phyloP scores from a whole-genome alignment of 2,113 vertebrate genomes.

The Embiotoca jacksoni region DNA sequence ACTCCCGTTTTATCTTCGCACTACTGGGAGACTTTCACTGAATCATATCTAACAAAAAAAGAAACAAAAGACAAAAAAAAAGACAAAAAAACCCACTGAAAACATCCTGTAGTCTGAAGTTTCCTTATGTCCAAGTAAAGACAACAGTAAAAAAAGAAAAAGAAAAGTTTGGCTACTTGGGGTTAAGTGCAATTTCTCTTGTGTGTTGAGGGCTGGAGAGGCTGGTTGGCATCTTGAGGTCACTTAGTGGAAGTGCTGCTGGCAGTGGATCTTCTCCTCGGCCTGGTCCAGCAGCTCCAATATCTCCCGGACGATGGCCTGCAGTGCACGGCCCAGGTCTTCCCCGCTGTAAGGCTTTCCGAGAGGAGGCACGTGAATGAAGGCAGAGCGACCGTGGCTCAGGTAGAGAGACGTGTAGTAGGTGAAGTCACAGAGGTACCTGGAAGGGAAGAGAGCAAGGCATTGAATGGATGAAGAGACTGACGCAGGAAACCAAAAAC shows the following conservation, averaged over 20 bases:
- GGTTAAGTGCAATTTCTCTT: conserved; percentile 78
- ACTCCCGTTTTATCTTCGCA: conserved; percentile 22
- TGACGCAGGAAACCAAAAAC: too few species aligned
- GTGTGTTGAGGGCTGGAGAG: conserved; percentile 55
- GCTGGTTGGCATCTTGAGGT: conserved; percentile 62
- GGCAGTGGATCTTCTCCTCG: conserved; percentile 83
- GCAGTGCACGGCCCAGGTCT: conserved; percentile 92
- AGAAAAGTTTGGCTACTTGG: conserved; percentile 72
- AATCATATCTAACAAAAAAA: conserved; percentile 25
- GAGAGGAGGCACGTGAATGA: conserved; percentile 93
- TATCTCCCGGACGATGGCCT: conserved; percentile 91
- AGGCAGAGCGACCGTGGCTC: conserved; percentile 91
- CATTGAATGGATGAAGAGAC: too few species aligned
- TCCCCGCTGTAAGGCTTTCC: conserved; percentile 91
- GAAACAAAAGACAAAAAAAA: conserved; percentile 4
- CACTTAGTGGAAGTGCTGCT: conserved; percentile 87
- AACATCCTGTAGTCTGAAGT: conserved; percentile 21
- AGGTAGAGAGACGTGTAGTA: conserved; percentile 95
- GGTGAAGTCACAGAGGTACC: conserved; percentile 97
- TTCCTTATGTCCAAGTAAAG: conserved; percentile 27
- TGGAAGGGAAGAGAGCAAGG: conserved; percentile 45
- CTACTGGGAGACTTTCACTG: conserved; percentile 15
- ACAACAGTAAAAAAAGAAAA: conserved; percentile 10
- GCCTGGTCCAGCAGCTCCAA: conserved; percentile 87
- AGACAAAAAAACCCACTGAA: neutral